Evolutionary conservation across 2,797 vertebrate species (phyloP), one percentile per base, ranked within the genome.

Genomic region (Gouania willdenowi): DNA sequence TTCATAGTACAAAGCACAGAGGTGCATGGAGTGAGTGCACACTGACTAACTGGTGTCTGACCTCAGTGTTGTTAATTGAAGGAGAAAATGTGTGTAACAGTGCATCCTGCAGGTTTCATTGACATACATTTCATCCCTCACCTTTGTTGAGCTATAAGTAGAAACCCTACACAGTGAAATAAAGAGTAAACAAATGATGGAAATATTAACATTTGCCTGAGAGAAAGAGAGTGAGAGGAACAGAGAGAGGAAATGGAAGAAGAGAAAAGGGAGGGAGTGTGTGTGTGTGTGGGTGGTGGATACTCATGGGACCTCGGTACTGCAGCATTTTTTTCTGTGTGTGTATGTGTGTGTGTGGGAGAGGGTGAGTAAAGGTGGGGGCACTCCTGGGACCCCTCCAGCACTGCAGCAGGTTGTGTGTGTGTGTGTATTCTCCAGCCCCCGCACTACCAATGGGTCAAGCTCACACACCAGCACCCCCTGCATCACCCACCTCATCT

Each of bases 381-480:
- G 71, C 68, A 75, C 88, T 84, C 88, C 66, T 82, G 86, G 86
- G 87, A 88, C 82, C 85, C 87, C 84, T 83, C 78, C 75, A 86
- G 84, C 82, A 77, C 83, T 87, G 84, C 86, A 87, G 83, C 79
- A 79, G 76, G 70, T 76, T 77, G 63, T 67, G 77, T 71, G 66
- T 44, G 41, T 37, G 60, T 60, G 44, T 55, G 57, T 51, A 56
- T 76, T 85, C 80, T 81, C 79, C 85, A 81, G 79, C 82, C 82
- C 84, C 87, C 82, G 82, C 85, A 86, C 72, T 78, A 77, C 82
- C 83, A 92, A 66, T 90, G 92, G 95, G 94, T 95, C 94, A 97
- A 94, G 91, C 92, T 91, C 88, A 88, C 92, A 8, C 11, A 16
- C 31, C 30, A 5, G 25, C 11, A 5, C 42, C 20, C 52, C 64